Percentiles rank a stretch among this genome's conserved stretches.
Evolutionary conservation across 2,113 vertebrate genomes (phyloP).

Genomic region (Peromyscus polionotus): DNA sequence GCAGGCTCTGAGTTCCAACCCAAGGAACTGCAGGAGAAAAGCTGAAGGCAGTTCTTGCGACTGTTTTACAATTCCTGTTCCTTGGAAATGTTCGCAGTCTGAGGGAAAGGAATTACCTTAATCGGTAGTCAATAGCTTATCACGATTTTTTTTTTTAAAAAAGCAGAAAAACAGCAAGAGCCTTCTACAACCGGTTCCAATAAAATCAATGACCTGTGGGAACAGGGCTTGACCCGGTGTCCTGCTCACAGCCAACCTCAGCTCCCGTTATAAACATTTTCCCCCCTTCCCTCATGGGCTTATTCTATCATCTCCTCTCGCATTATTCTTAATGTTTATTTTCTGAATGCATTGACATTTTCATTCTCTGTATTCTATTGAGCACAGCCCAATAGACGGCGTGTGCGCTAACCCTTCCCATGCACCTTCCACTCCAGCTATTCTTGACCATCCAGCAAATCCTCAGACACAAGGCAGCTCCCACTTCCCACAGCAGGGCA

Average conservation of each 20-base stretch:
- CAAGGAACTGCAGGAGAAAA: background rate
- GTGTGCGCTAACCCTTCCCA: background rate
- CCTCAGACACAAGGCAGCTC: background rate
- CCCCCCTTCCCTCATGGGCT: background rate
- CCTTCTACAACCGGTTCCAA: background rate
- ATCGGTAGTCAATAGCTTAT: background rate
- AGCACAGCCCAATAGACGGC: background rate
- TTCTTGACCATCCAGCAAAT: background rate
- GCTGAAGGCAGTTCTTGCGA: background rate
- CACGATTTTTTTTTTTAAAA: background rate
- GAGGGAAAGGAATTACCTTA: conserved; percentile 34
- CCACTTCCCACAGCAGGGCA: background rate
- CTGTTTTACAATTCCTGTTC: background rate
- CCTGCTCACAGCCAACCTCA: background rate
- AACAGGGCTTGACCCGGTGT: background rate
- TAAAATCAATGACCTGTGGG: background rate
- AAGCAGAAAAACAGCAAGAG: background rate
- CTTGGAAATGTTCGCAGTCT: background rate
- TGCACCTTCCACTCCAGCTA: background rate
- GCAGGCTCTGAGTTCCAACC: background rate
- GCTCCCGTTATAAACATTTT: background rate
- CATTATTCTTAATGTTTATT: background rate
- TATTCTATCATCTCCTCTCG: background rate
- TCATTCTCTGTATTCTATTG: no score
- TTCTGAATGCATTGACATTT: background rate